Evolutionary conservation across 2,113 vertebrate genomes (phyloP).

Genomic region (Callipepla squamata): DNA sequence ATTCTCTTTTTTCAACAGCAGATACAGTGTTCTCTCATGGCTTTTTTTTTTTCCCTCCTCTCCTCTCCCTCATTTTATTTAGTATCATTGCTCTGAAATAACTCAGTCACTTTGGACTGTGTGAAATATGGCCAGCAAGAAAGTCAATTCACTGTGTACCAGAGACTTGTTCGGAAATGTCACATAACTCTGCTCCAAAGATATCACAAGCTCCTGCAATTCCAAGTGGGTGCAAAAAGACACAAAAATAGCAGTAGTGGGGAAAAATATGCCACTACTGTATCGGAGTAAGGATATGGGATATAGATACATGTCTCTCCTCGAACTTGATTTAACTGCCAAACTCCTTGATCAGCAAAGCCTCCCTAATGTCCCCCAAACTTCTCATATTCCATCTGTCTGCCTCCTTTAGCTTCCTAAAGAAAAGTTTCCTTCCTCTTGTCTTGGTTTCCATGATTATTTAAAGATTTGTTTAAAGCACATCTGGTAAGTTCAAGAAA

Average conservation of each 20-base stretch:
- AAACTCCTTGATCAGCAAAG: not conserved
- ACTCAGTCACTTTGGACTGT: not conserved
- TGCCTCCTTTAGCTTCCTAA: not conserved
- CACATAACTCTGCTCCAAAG: not conserved
- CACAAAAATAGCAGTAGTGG: not conserved
- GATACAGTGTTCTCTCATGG: not conserved
- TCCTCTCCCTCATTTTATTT: fast-evolving
- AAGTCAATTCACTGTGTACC: not conserved
- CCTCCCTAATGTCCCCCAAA: not conserved
- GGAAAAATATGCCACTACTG: not conserved
- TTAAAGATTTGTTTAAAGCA: not conserved
- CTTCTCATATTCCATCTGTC: not conserved
- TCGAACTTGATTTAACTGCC: not conserved
- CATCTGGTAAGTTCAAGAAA: not conserved
- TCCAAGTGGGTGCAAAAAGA: not conserved
- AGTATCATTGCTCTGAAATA: not conserved
- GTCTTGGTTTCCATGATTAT: not conserved
- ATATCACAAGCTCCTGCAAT: not conserved
- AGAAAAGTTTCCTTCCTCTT: not conserved
- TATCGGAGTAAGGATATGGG: not conserved
- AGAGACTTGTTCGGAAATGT: not conserved
- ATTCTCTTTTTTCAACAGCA: not conserved
- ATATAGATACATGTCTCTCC: not conserved
- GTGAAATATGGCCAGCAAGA: not conserved
- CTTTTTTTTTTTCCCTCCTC: not conserved